Conservation (phyloP, 2,797 vertebrate species). For the Pogoniulus pusillus region DNA sequence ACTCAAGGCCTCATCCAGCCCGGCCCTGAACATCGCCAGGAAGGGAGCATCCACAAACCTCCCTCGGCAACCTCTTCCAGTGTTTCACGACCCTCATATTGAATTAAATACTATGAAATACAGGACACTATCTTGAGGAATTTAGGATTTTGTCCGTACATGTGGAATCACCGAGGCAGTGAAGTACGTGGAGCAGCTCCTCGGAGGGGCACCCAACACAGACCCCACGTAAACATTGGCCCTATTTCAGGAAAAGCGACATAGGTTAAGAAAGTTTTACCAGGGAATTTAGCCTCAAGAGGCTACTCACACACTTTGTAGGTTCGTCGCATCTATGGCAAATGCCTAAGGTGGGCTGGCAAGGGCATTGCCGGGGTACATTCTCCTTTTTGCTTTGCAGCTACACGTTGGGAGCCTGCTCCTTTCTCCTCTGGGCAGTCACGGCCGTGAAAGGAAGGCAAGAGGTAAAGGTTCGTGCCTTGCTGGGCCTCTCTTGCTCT, state of each 20-base stretch:
- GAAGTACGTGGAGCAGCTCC: rapidly evolving
- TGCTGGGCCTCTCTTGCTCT: neutral
- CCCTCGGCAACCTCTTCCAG: too few relatives aligned
- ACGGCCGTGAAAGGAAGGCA: neutral
- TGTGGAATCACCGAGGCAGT: too few relatives aligned
- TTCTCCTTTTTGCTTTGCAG: rapidly evolving
- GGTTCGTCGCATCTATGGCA: rapidly evolving
- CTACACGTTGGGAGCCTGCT: rapidly evolving
- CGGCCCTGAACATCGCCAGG: too few relatives aligned
- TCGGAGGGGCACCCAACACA: too few relatives aligned
- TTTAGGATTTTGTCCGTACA: rapidly evolving
- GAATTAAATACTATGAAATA: neutral
- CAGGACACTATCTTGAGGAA: rapidly evolving
- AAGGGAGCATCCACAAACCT: too few relatives aligned
- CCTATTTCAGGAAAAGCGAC: too few relatives aligned
- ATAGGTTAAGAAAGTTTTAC: rapidly evolving
- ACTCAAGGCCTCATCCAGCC: too few relatives aligned
- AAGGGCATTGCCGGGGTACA: rapidly evolving
- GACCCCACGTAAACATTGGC: rapidly evolving
- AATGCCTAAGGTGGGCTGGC: neutral
- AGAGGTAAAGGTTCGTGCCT: rapidly evolving
- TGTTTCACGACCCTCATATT: too few relatives aligned
- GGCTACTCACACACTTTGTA: too few relatives aligned
- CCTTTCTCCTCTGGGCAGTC: rapidly evolving
- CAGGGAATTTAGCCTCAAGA: rapidly evolving